Evolutionary conservation across 2,888 invertebrate species (phyloP).

Genomic region (Coelinius sp.): DNA sequence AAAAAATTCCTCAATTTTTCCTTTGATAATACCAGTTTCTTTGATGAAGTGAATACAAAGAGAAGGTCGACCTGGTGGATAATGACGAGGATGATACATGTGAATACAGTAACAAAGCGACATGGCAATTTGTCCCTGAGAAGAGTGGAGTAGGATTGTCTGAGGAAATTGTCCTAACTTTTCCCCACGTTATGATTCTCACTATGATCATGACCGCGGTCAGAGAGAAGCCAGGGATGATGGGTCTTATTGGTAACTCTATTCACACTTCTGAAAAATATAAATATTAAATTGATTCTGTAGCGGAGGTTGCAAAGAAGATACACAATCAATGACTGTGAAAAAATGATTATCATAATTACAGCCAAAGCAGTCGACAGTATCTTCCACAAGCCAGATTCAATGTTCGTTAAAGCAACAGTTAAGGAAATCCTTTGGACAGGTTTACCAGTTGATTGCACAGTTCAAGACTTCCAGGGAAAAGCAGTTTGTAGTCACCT

Average conservation of each 20-base stretch:
- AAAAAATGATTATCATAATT: neutral
- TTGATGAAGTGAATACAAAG: slow-evolving; percentile 82
- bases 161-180: slow-evolving; percentile 80
- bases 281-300: no score
- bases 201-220: slow-evolving; percentile 75
- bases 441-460: slow-evolving; percentile 82
- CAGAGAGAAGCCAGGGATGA: slow-evolving; percentile 75
- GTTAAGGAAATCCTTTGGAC: slow-evolving; percentile 82
- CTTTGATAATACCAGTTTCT: neutral
- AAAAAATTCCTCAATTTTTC: neutral
- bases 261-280: no score
- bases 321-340: no score
- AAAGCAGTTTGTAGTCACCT: slow-evolving; percentile 84
- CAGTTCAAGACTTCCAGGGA: slow-evolving; percentile 82
- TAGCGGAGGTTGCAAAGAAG: no score
- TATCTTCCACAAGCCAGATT: slow-evolving; percentile 78
- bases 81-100: slow-evolving; percentile 82
- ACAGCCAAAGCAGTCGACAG: slow-evolving; percentile 78
- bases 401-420: slow-evolving; percentile 77
- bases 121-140: slow-evolving; percentile 78
- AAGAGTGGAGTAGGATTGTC: slow-evolving; percentile 78
- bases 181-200: slow-evolving; percentile 82
- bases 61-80: slow-evolving; percentile 82
- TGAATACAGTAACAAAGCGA: slow-evolving; percentile 78
- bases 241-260: slow-evolving; percentile 74